Conservation (phyloP, 2,888 invertebrate species). For the Notocelia uddmanniana region DNA sequence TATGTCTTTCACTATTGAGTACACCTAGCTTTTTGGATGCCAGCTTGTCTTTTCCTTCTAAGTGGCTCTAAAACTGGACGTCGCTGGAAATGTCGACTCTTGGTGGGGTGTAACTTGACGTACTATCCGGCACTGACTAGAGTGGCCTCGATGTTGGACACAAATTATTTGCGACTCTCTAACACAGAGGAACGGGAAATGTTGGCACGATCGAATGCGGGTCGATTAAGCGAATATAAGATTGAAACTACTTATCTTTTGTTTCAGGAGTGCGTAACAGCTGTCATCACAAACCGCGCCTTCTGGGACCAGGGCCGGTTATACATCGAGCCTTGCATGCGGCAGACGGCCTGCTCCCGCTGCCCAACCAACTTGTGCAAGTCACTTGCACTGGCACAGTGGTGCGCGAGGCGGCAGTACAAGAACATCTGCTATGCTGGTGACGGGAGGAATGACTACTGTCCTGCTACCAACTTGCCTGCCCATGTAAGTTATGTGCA, state of each 20-base stretch:
- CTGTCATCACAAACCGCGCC: slow-evolving; percentile 72
- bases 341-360: slow-evolving; percentile 64
- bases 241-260: background rate
- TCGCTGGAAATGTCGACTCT: no score
- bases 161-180: no score
- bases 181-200: no score
- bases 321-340: slow-evolving; percentile 77
- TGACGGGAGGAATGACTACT: slow-evolving; percentile 77
- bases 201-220: no score
- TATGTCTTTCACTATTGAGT: no score
- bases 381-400: slow-evolving; percentile 70
- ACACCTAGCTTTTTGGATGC: no score
- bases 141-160: no score
- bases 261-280: slow-evolving; percentile 68
- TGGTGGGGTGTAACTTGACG: no score
- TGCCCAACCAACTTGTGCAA: slow-evolving; percentile 80
- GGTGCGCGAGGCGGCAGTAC: slow-evolving; percentile 59
- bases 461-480: slow-evolving; percentile 68
- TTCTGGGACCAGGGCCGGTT: slow-evolving; percentile 72
- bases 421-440: slow-evolving; percentile 65
- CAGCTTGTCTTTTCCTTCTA: no score
- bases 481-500: slow-evolving; percentile 60
- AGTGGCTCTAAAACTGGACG: no score
- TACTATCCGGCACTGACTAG: no score
- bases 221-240: background rate